Evolutionary conservation across 2,113 vertebrate genomes (phyloP).

Genomic region (Zapornia atra): DNA sequence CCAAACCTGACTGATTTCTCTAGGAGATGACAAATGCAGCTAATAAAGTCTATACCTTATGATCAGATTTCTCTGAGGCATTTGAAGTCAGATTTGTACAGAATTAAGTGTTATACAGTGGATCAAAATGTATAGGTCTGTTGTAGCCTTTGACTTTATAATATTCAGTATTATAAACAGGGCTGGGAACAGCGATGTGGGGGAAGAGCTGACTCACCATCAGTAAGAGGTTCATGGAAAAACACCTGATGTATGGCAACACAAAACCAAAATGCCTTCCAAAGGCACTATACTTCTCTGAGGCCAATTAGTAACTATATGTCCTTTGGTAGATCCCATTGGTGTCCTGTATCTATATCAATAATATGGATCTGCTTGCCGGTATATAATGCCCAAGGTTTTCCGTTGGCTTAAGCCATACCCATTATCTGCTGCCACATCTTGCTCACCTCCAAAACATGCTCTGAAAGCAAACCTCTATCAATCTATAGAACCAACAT

Average conservation of each 20-base stretch:
- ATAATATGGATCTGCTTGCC: not conserved
- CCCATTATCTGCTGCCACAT: not conserved
- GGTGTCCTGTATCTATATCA: not conserved
- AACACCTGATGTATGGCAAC: not conserved
- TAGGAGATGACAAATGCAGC: not conserved
- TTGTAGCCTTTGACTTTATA: not conserved
- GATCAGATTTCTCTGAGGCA: not conserved
- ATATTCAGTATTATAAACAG: not conserved
- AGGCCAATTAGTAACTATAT: not conserved
- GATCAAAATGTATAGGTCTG: not conserved
- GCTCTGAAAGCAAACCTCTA: not conserved
- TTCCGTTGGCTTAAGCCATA: not conserved
- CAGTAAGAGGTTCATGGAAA: not conserved
- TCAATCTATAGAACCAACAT: not conserved
- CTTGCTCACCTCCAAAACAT: not conserved
- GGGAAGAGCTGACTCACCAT: not conserved
- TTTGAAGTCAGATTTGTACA: not conserved
- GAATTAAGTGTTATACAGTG: not conserved
- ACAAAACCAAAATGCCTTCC: not conserved
- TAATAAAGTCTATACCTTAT: not conserved
- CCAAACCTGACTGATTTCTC: not conserved
- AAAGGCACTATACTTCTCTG: not conserved
- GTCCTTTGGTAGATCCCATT: not conserved
- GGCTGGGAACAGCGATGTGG: not conserved
- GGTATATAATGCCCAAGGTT: not conserved